Evolutionary conservation across 2,113 vertebrate genomes (phyloP).

Genomic region (Mesocricetus auratus): DNA sequence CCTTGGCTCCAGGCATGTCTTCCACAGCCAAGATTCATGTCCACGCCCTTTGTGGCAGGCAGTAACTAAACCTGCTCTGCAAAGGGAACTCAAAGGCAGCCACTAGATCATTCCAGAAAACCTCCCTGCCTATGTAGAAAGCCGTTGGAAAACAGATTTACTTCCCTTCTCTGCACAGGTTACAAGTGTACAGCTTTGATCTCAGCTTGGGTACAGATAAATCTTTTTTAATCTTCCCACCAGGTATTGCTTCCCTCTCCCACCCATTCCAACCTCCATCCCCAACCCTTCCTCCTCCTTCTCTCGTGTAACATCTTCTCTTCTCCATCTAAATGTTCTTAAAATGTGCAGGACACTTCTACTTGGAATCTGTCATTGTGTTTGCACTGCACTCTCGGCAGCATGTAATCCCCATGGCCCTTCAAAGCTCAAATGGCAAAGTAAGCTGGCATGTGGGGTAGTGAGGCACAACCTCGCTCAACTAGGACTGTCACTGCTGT

Average conservation of each 20-base stretch:
- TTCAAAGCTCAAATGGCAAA: constrained; percentile 23
- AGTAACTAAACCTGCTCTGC: constrained; percentile 27
- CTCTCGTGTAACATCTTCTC: neutral
- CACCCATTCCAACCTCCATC: neutral
- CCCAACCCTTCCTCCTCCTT: neutral
- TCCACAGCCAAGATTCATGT: neutral
- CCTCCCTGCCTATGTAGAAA: neutral
- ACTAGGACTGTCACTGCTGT: neutral
- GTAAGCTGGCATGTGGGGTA: neutral
- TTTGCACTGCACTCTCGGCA: neutral
- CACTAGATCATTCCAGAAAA: constrained; percentile 13
- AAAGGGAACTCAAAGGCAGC: constrained; percentile 33
- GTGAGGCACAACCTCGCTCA: neutral
- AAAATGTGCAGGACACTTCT: neutral
- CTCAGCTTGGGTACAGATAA: neutral
- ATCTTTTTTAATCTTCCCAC: neutral
- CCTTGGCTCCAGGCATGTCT: neutral
- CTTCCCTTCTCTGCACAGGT: neutral
- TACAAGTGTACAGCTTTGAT: constrained; percentile 20
- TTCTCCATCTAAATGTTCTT: neutral
- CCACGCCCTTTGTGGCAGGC: neutral
- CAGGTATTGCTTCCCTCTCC: neutral
- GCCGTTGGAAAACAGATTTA: neutral
- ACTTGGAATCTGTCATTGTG: neutral
- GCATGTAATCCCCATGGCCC: neutral